A percentile compares a stretch with the other conserved stretches of the same genome.
Evolutionary conservation across 1,140 invertebrate genomes (phyloP).

Genomic region (Olivierus martensii): DNA sequence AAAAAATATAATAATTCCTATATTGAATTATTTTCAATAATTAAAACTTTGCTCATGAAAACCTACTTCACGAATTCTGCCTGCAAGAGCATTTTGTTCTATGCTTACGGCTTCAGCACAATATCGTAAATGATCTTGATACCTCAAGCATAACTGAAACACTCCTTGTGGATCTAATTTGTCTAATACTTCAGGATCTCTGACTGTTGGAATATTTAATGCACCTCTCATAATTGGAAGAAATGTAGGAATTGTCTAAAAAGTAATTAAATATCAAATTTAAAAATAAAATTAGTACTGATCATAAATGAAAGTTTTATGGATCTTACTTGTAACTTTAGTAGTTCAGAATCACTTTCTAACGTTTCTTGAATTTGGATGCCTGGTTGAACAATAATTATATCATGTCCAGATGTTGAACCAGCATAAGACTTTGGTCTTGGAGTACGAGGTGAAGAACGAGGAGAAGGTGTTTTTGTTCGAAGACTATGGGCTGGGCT

Average conservation of each 20-base stretch:
- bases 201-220: conserved; percentile 63
- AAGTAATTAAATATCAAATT: background rate
- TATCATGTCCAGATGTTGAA: conserved; percentile 32
- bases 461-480: conserved; percentile 12
- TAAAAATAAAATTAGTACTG: too few species aligned
- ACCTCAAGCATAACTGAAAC: conserved; percentile 46
- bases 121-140: conserved; percentile 56
- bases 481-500: conserved; percentile 15
- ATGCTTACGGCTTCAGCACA: conserved; percentile 53
- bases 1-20: conserved; percentile 19
- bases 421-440: conserved; percentile 14
- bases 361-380: conserved; percentile 36
- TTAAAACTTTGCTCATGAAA: too few species aligned
- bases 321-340: conserved; percentile 46
- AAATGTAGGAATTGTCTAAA: conserved; percentile 61
- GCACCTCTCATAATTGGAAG: conserved; percentile 82
- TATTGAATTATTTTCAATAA: background rate
- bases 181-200: conserved; percentile 77
- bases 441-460: conserved; percentile 13
- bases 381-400: conserved; percentile 72
- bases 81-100: conserved; percentile 53
- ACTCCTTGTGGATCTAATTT: conserved; percentile 50
- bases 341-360: conserved; percentile 65
- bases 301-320: background rate
- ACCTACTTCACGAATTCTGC: conserved; percentile 48